Evolutionary conservation across 2,797 vertebrate species (phyloP), one percentile per base, ranked within the genome.

Genomic region (Urophycis tenuis): DNA sequence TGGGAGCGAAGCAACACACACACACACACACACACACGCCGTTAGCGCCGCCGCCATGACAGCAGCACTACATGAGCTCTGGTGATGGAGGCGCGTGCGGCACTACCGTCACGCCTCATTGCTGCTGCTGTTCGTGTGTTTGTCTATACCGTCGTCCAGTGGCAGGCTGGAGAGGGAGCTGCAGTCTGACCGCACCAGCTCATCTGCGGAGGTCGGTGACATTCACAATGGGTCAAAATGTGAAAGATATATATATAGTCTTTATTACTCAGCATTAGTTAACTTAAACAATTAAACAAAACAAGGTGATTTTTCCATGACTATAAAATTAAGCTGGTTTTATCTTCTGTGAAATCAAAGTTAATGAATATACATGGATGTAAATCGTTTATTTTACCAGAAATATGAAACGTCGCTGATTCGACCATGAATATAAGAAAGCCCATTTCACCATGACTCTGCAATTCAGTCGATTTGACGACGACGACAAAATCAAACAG

Each of bases 81-180:
- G 12, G 5, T 4, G 8, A 60, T 10, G 19, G 45, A 22, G 8
- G 2, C 22, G 8, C 53, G 9, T 60, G 53, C 22, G 22, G 25
- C 22, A 10, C 2, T 22, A 6, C 5, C 0, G 53, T 5, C 53
- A 8, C 8, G 22, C n/a, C 53, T 25, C 8, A 25, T 60, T 60
- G 41, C 11, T 15, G 41, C 41, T 45, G 1, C 12, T 1, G 35
- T 36, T 36, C 35, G 15, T 53, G 45, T 15, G 41, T 81, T 25
- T 86, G 85, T 93, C 93, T 87, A n/a, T 92, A 98, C 96, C 92
- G n/a, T 98, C 96, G 49, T 99, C 96, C 77, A 93, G 89, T 5
- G 94, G 94, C 77, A 95, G 93, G 69, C 96, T 96, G 74, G 96
- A 97, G 84, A 98, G 86, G 32, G 96, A 97, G 87, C 96, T 96